A percentile compares a stretch with the other conserved stretches of the same genome.
These are phyloP conservation scores for Pachliopta kotzebuea DNA, from an alignment of 2,888 invertebrate species.

Conservation along the genomic window DNA sequence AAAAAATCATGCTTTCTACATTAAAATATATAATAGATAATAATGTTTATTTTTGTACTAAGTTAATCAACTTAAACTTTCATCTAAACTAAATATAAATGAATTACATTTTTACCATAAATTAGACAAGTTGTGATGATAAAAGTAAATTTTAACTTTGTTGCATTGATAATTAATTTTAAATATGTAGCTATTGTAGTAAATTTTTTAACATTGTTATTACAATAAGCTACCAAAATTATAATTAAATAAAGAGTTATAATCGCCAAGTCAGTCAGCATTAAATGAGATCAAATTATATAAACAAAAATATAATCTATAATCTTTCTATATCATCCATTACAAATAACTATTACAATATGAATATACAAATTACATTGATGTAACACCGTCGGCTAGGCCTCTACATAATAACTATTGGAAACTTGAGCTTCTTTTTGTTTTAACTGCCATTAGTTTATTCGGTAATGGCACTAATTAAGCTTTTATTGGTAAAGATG, in stretches of 20 bases:
- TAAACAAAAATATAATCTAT: conserved; percentile 38
- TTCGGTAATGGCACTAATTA: conserved; percentile 30
- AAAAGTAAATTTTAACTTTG: conserved; percentile 34
- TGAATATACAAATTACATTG: conserved; percentile 31
- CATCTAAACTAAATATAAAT: conserved; percentile 42
- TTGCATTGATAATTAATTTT: conserved; percentile 40
- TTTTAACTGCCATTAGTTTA: conserved; percentile 35
- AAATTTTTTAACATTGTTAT: conserved; percentile 30
- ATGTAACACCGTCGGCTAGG: conserved; percentile 42
- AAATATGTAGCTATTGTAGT: conserved; percentile 33
- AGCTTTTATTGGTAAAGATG: conserved; percentile 20
- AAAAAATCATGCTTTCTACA: conserved; percentile 35
- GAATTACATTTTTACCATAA: conserved; percentile 40
- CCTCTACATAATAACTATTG: conserved; percentile 40
- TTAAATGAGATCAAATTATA: conserved; percentile 67
- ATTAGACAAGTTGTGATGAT: conserved; percentile 51
- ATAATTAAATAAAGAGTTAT: conserved; percentile 29
- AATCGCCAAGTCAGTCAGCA: conserved; percentile 51
- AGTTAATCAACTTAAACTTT: conserved; percentile 59
- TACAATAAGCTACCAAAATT: conserved; percentile 33
- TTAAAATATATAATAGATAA: conserved; percentile 37
- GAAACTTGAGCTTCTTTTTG: conserved; percentile 40
- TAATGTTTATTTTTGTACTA: conserved; percentile 65
- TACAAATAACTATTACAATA: conserved; percentile 32
- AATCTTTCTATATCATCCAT: conserved; percentile 30